Conservation (phyloP, 1,140 invertebrate species). For the Ceratina calcarata region DNA sequence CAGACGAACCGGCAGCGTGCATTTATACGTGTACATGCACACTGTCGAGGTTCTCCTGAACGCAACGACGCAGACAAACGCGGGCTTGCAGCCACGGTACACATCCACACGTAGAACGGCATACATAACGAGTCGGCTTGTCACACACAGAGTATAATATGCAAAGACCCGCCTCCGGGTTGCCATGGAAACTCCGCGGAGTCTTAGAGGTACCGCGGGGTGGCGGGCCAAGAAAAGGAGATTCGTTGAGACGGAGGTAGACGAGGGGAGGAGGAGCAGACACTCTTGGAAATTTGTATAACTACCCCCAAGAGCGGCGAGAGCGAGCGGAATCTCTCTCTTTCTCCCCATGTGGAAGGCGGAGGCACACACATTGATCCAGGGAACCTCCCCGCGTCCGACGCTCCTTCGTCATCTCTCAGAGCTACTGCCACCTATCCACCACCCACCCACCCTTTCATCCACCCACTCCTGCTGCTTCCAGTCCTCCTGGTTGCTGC, state of each 20-base stretch:
- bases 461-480: constrained; percentile 22
- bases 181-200: constrained; percentile 72
- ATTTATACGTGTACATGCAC: neutral
- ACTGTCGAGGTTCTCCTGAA: constrained; percentile 30
- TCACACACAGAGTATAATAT: constrained; percentile 78
- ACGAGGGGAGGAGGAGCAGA: constrained; percentile 67
- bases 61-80: constrained; percentile 22
- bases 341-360: constrained; percentile 55
- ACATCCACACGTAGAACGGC: constrained; percentile 65
- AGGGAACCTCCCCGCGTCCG: constrained; percentile 65
- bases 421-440: constrained; percentile 66
- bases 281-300: constrained; percentile 80
- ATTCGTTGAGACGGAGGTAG: constrained; percentile 59
- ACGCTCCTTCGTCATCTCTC: constrained; percentile 74
- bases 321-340: constrained; percentile 55
- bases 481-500: neutral
- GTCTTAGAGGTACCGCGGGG: constrained; percentile 72
- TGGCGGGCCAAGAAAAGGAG: constrained; percentile 62
- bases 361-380: constrained; percentile 77
- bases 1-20: constrained; percentile 26
- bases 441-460: constrained; percentile 50
- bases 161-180: constrained; percentile 77
- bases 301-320: constrained; percentile 76
- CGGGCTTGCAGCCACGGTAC: constrained; percentile 25
- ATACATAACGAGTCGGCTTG: constrained; percentile 75